A percentile compares a stretch with the other conserved stretches of the same genome.
Conservation (phyloP, 2,797 vertebrate genomes). For the Vultur gryphus region DNA sequence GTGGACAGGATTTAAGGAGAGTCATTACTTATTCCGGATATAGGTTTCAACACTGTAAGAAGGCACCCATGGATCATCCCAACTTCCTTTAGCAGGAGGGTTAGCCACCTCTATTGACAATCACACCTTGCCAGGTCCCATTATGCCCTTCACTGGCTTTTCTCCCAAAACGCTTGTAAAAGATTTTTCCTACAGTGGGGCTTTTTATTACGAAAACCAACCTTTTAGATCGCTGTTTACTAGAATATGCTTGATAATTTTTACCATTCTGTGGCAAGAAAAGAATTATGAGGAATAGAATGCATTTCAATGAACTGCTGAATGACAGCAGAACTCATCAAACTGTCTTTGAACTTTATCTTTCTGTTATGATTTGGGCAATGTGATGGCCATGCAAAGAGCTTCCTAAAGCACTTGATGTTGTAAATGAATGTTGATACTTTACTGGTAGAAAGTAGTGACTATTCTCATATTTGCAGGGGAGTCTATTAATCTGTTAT, state of each 20-base stretch:
- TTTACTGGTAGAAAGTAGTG: not conserved
- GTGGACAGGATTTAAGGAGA: not conserved
- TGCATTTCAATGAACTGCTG: not conserved
- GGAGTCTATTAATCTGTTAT: not conserved
- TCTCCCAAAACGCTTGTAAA: not conserved
- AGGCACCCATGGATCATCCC: not conserved
- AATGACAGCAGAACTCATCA: not conserved
- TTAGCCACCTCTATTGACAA: not conserved
- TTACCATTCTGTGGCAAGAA: not conserved
- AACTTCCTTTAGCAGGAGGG: not conserved
- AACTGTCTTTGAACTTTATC: not conserved
- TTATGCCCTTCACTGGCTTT: not conserved
- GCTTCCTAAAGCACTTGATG: not conserved
- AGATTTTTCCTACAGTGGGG: not conserved
- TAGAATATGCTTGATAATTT: not conserved
- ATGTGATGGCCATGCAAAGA: not conserved
- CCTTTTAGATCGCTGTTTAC: not conserved
- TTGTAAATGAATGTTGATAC: not conserved
- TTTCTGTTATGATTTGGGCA: not conserved
- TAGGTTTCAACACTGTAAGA: not conserved
- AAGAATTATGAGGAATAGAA: not conserved
- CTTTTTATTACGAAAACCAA: not conserved
- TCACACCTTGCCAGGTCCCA: not conserved
- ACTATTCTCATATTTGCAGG: not conserved
- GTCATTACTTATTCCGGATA: not conserved